phyloP scores from a whole-genome alignment of 2,888 invertebrate species.

The Saturnia pavonia region DNA sequence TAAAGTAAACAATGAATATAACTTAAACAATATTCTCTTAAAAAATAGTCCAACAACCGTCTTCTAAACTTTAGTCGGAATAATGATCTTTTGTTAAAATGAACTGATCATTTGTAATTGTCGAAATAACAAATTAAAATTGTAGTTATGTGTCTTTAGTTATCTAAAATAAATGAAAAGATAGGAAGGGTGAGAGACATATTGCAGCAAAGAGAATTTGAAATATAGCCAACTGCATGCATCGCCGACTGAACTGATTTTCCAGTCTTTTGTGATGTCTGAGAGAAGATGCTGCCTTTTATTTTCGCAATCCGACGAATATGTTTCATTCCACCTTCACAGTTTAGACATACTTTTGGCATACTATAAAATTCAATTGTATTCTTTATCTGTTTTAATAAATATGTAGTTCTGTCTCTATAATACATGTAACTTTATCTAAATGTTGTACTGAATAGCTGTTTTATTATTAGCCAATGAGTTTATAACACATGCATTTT shows the following conservation, averaged over 20 bases:
- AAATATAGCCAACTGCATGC: constrained; percentile 76
- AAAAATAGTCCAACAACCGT: neutral
- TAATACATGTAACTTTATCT: too few species aligned
- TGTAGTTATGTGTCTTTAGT: constrained; percentile 42
- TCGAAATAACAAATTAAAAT: constrained; percentile 21
- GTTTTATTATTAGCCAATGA: too few species aligned
- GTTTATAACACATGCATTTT: too few species aligned
- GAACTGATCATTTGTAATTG: neutral
- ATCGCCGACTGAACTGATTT: constrained; percentile 68
- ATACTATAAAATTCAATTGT: neutral
- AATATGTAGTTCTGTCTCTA: too few species aligned
- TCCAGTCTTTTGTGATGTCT: constrained; percentile 54
- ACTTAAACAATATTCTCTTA: neutral
- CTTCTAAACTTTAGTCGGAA: neutral
- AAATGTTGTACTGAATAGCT: too few species aligned
- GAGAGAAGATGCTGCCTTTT: constrained; percentile 30
- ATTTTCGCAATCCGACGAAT: constrained; percentile 39
- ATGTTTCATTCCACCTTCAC: constrained; percentile 20
- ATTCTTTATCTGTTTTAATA: neutral
- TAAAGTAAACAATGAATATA: neutral
- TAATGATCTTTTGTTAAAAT: neutral
- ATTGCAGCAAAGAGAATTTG: constrained; percentile 73
- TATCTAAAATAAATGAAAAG: constrained; percentile 54
- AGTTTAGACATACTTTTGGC: constrained; percentile 9
- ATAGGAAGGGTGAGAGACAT: constrained; percentile 50